Conservation (phyloP, 2,888 invertebrate species). For the Bombylius major region DNA sequence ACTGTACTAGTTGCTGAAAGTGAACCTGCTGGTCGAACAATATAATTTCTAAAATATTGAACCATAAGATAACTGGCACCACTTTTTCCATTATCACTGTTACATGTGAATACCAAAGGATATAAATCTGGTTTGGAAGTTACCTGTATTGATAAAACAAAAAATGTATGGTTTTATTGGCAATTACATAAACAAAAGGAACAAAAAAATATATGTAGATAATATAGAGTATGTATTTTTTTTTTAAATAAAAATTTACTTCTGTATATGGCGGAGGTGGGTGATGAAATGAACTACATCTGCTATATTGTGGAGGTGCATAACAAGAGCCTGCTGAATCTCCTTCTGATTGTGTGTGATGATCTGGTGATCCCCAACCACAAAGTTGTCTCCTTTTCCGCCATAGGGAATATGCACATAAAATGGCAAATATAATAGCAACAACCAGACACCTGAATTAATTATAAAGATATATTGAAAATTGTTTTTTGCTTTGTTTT, state of each 20-base stretch:
- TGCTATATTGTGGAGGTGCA: conserved; percentile 71
- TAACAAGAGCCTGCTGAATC: conserved; percentile 71
- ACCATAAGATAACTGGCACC: conserved; percentile 72
- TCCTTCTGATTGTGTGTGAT: conserved; percentile 50
- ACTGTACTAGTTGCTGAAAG: conserved; percentile 74
- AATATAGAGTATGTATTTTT: too few relatives aligned
- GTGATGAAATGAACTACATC: conserved; percentile 71
- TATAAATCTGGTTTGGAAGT: conserved; percentile 77
- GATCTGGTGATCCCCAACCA: conserved; percentile 42
- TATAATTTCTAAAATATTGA: conserved; percentile 70
- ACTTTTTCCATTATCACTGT: conserved; percentile 54
- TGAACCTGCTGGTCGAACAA: conserved; percentile 61
- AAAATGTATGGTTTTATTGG: not conserved
- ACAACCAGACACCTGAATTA: conserved; percentile 49
- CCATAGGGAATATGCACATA: conserved; percentile 57
- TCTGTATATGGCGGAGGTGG: conserved; percentile 76
- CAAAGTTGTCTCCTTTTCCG: conserved; percentile 39
- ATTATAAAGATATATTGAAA: too few relatives aligned
- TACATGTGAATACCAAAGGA: conserved; percentile 69
- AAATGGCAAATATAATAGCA: conserved; percentile 53
- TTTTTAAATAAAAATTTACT: conserved; percentile 37
- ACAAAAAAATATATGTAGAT: not conserved
- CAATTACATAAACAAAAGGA: not conserved
- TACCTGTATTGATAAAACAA: conserved; percentile 41
- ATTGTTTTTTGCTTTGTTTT: not conserved